A percentile compares a stretch with the other conserved stretches of the same genome.
Conservation (phyloP, 2,888 invertebrate genomes). For the Augiades crinisus region DNA sequence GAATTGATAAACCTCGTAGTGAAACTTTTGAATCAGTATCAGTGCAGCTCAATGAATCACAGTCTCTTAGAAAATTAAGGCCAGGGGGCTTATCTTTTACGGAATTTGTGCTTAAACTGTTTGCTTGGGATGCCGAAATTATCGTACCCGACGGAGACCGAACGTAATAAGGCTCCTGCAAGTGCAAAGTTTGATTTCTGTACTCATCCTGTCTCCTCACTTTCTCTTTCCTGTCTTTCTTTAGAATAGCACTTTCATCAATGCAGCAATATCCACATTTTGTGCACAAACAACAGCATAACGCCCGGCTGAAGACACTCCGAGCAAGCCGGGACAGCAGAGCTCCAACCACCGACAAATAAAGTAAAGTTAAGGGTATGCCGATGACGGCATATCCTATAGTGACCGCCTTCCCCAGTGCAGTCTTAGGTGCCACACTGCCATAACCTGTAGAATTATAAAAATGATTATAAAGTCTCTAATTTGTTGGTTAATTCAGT, state of each 20-base stretch:
- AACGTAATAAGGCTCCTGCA: constrained; percentile 88
- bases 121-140: constrained; percentile 76
- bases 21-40: constrained; percentile 86
- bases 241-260: constrained; percentile 91
- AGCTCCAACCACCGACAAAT: constrained; percentile 92
- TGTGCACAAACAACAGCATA: constrained; percentile 93
- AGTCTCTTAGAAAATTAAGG: constrained; percentile 70
- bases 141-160: constrained; percentile 77
- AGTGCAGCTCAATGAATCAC: constrained; percentile 81
- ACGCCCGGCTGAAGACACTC: constrained; percentile 89
- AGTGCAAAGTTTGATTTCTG: constrained; percentile 80
- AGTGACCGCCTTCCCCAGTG: constrained; percentile 95
- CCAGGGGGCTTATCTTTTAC: constrained; percentile 71
- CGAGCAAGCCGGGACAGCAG: constrained; percentile 91
- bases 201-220: constrained; percentile 86
- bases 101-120: constrained; percentile 64
- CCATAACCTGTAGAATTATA: constrained; percentile 88
- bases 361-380: constrained; percentile 93
- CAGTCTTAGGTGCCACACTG: constrained; percentile 94
- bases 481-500: too few relatives aligned
- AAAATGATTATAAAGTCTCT: too few relatives aligned
- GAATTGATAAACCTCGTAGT: constrained; percentile 87
- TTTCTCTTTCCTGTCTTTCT: constrained; percentile 90
- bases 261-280: constrained; percentile 94
- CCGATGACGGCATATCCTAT: constrained; percentile 93